Base-by-base conservation (phyloP, 2,113 vertebrate species). In the Dipodomys ordii region DNA sequence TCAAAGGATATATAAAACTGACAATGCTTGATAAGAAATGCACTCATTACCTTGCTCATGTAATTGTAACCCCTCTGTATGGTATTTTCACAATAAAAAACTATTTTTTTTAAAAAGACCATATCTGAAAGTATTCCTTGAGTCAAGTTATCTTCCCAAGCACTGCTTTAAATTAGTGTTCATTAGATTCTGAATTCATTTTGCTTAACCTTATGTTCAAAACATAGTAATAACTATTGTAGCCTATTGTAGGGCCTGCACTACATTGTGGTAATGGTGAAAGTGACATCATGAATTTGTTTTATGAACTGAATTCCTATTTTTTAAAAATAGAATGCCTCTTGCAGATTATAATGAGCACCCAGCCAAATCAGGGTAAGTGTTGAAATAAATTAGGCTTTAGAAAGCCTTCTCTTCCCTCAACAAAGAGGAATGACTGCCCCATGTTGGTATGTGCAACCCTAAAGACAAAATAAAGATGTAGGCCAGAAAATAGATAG, bases 401-500 rank as follows among this genome's bases (percentile, higher is more conserved):
- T 27, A 67, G 44, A 65, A 84, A 12, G 39, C 20, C 57, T 90
- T 49, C 30, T 19, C 62, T 91, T 90, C 30, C 3, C 20, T 88
- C n/a, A 91, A 71, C 32, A 73, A 6, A 19, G 5, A 53, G 32
- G 35, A 87, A 77, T n/a, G 57, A 2, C 44, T 95, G 15, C 64
- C 39, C 32, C 64, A 71, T 83, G 76, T 1, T 92, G 81, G 83
- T 93, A 96, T 25, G 13, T 57, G 60, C 22, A 53, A 78, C 57
- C 69, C 25, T 49, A 65, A 85, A 49, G 44, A 68, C 68, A 67
- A 96, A 93, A 90, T 90, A 68, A 83, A 96, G 93, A 78, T 78
- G 69, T 7, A 7, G 60, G 60, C 71, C 22, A 94, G 62, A 87
- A 97, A 96, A 95, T 57, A 95, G 49, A 96, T 92, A 77, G 90